Percentiles rank a stretch among this genome's conserved stretches.
Evolutionary conservation across 2,888 invertebrate species (phyloP).

Genomic region (Eupithecia subumbrata): DNA sequence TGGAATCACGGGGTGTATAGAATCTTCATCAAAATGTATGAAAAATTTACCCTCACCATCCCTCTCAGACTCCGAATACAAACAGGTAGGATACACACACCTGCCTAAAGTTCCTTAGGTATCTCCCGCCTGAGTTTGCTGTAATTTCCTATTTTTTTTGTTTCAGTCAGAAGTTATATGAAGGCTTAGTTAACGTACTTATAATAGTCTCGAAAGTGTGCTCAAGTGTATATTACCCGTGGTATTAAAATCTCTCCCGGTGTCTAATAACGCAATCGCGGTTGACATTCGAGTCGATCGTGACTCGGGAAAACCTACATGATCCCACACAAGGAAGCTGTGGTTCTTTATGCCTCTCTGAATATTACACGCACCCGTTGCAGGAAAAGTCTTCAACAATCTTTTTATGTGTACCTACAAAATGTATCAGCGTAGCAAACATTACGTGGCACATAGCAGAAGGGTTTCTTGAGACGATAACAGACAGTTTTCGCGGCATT

Average conservation of each 20-base stretch:
- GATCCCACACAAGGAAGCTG: constrained; percentile 75
- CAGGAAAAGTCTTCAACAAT: constrained; percentile 10
- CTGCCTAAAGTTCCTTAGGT: background rate
- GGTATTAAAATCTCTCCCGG: constrained; percentile 7
- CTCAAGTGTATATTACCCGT: background rate
- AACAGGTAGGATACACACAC: background rate
- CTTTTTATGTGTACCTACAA: constrained; percentile 7
- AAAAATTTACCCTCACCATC: background rate
- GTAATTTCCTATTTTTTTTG: background rate
- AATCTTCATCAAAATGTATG: background rate
- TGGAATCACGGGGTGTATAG: background rate
- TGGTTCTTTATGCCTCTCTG: constrained; percentile 60
- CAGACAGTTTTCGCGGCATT: constrained; percentile 66
- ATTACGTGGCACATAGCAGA: constrained; percentile 52
- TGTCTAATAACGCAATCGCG: constrained; percentile 64
- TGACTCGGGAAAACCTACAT: constrained; percentile 59
- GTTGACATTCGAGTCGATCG: constrained; percentile 72
- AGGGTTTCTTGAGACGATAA: constrained; percentile 61
- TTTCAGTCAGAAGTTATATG: background rate
- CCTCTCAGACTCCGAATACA: background rate
- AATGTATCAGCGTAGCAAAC: constrained; percentile 41
- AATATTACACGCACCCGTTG: constrained; percentile 47
- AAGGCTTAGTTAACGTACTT: background rate
- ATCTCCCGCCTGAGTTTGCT: background rate
- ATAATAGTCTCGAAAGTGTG: background rate